Base-by-base conservation (phyloP, 1,140 invertebrate genomes). In the Halictus rubicundus region DNA sequence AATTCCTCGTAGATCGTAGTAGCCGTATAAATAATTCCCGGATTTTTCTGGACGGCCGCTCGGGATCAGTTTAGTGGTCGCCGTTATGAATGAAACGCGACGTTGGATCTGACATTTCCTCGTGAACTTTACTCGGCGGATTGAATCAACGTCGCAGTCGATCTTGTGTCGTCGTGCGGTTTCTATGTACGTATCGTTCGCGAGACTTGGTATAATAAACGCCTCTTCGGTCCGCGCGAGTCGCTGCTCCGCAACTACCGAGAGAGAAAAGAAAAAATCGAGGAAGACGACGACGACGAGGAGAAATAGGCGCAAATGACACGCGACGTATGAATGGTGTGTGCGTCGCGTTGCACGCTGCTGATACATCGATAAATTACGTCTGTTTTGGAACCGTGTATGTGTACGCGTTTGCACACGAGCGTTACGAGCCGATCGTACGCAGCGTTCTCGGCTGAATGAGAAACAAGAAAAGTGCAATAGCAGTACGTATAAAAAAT, bases 401-500 rank as follows among this genome's bases (percentile, higher is more conserved):
- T 52, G 37, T 37, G 16, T 27, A 63, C 68, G 25, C 27, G 25
- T 59, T n/a, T 70, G 46, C 49, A 21, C 61, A 21, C 61, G 57
- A 21, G 54, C 46, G 52, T 76, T 57, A 60, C 42, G 23, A 72
- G 46, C 42, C 32, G 19, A 68, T 42, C 54, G 21, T 68, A 63
- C 49, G 19, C 61, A 42, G 37, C 42, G 37, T 32, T 21, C 60
- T 78, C 57, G 70, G 39, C 52, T 77, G 80, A 68, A 78, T 78
- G 75, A 81, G 59, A 78, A 59, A 71, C 19, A 23, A 52, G 25
- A 66, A 21, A n/a, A n/a, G 21, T 57, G 54, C 8, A n/a, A 32
- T 19, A 52, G 9, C 19, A 64, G 75, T 81, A 81, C 27, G 75
- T 81, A 77, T 64, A 23, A 1, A 68, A 60, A n/a, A 66, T 32